Percentiles rank a stretch among this genome's conserved stretches.
Conservation (phyloP, 2,888 invertebrate genomes). For the Pegoplata infirma region DNA sequence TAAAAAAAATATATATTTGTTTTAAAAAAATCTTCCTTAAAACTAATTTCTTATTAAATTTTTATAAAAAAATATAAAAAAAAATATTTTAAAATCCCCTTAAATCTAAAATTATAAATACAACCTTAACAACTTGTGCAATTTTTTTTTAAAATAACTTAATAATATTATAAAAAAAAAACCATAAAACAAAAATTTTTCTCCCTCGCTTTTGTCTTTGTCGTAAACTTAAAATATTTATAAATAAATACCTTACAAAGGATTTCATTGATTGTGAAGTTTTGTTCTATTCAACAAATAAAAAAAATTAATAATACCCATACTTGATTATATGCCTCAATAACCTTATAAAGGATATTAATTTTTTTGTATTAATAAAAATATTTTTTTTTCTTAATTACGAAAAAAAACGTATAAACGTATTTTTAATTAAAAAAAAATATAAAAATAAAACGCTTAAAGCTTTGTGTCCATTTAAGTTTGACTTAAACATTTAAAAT, state of each 20-base stretch:
- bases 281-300: background rate
- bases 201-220: background rate
- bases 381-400: background rate
- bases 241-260: background rate
- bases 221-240: no score
- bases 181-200: background rate
- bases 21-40: no score
- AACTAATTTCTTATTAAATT: no score
- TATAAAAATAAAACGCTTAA: background rate
- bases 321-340: background rate
- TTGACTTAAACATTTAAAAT: background rate
- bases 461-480: background rate
- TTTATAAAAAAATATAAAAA: no score
- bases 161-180: background rate
- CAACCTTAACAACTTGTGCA: background rate
- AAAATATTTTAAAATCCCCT: no score
- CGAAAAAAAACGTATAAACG: background rate
- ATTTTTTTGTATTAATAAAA: background rate
- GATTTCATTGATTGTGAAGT: background rate
- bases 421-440: background rate
- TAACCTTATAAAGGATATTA: constrained; percentile 9
- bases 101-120: no score
- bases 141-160: background rate
- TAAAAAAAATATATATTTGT: no score
- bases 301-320: background rate